phyloP scores from a whole-genome alignment of 1,140 invertebrate genomes.

The Ericerus pela region DNA sequence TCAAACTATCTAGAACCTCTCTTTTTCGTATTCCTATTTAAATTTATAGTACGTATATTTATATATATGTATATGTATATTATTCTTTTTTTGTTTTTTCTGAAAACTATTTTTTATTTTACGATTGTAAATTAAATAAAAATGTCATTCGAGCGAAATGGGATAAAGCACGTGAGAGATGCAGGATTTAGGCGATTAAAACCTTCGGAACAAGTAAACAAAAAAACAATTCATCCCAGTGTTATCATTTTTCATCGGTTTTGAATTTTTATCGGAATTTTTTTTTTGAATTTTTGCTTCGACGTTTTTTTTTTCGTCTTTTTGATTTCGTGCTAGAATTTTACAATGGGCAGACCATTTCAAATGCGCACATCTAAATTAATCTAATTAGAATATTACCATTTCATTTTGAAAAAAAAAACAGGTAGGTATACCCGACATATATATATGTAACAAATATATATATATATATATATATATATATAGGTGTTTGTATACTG shows the following conservation, averaged over 20 bases:
- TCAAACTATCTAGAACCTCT: background rate
- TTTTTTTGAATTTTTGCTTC: no score
- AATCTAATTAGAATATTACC: no score
- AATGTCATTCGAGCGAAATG: constrained; percentile 6
- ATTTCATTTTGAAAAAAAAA: no score
- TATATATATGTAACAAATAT: no score
- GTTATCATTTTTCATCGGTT: constrained; percentile 4
- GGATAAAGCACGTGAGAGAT: background rate
- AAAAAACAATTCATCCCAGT: background rate
- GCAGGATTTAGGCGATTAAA: background rate
- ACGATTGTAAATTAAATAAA: constrained; percentile 7
- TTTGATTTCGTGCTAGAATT: no score
- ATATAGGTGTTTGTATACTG: no score
- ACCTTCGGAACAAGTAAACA: background rate
- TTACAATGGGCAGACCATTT: no score
- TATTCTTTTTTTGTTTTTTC: background rate
- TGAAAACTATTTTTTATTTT: background rate
- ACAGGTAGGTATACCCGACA: no score
- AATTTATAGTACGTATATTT: no score
- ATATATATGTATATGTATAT: background rate
- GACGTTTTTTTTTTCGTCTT: no score
- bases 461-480: no score
- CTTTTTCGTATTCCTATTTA: background rate
- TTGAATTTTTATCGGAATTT: background rate
- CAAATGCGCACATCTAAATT: no score